These are phyloP conservation scores for Amphipoea oculea DNA, from an alignment of 2,888 invertebrate species.

Conservation along the genomic window DNA sequence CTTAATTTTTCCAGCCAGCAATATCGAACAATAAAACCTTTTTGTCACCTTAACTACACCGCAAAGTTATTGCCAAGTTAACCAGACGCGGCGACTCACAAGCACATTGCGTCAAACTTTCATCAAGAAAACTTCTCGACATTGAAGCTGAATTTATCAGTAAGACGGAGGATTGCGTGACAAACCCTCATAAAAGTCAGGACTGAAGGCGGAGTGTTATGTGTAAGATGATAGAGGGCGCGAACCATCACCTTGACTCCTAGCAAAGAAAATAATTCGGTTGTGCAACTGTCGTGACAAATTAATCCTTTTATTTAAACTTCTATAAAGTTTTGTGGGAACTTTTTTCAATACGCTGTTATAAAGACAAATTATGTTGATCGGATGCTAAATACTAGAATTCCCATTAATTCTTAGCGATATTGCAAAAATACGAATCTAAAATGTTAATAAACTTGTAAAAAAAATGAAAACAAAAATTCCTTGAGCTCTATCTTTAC, in stretches of 20 bases:
- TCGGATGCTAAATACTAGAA: neutral
- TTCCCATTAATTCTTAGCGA: neutral
- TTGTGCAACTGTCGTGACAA: neutral
- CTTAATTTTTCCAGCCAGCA: neutral
- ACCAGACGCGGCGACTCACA: conserved; percentile 7
- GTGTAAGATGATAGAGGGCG: conserved; percentile 52
- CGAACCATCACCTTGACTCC: conserved; percentile 66
- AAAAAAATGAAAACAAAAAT: neutral
- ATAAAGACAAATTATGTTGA: neutral
- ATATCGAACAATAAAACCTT: neutral
- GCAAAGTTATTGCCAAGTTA: conserved; percentile 9
- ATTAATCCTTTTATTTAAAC: neutral
- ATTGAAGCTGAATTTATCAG: conserved; percentile 52
- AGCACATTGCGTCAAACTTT: conserved; percentile 32
- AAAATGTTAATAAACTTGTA: neutral
- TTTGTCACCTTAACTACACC: neutral
- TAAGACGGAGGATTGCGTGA: conserved; percentile 57
- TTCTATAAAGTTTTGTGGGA: neutral
- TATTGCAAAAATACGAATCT: neutral
- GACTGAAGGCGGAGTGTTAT: conserved; percentile 45
- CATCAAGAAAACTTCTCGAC: conserved; percentile 54
- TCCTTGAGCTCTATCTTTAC: conserved; percentile 21
- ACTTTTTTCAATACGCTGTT: neutral
- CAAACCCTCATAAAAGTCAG: conserved; percentile 45
- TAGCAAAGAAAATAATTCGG: conserved; percentile 11